These are phyloP conservation scores for Atherinosoma microstoma DNA, from an alignment of 2,797 vertebrate species.

Conservation along the genomic window DNA sequence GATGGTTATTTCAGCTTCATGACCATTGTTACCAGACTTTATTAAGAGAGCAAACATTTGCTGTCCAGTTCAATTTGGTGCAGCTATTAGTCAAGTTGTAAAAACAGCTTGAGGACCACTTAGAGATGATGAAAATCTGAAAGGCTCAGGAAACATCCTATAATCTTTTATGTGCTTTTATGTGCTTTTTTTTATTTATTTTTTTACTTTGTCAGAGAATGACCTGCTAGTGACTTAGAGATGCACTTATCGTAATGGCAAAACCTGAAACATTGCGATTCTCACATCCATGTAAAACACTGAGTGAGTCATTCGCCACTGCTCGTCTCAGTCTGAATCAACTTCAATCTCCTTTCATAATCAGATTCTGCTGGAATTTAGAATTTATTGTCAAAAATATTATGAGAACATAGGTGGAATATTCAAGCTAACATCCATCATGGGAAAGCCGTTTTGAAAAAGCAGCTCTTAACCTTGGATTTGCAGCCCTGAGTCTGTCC, in stretches of 20 bases:
- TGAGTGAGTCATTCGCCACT: neutral
- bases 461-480: conserved; percentile 24
- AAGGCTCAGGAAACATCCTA: neutral
- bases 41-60: neutral
- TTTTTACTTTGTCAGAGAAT: neutral
- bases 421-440: neutral
- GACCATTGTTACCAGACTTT: neutral
- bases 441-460: conserved; percentile 19
- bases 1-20: neutral
- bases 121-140: neutral
- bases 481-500: conserved; percentile 7
- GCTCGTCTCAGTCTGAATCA: neutral
- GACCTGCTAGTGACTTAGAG: neutral
- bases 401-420: conserved; percentile 8
- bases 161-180: neutral
- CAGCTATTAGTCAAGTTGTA: neutral
- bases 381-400: neutral
- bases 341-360: neutral
- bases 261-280: neutral
- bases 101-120: neutral
- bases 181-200: too few relatives aligned
- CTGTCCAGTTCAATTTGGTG: neutral
- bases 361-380: conserved; percentile 13
- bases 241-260: neutral
- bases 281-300: neutral